A percentile compares a stretch with the other conserved stretches of the same genome.
Evolutionary conservation across 1,140 invertebrate species (phyloP).

Genomic region (Saccostrea glomerata): DNA sequence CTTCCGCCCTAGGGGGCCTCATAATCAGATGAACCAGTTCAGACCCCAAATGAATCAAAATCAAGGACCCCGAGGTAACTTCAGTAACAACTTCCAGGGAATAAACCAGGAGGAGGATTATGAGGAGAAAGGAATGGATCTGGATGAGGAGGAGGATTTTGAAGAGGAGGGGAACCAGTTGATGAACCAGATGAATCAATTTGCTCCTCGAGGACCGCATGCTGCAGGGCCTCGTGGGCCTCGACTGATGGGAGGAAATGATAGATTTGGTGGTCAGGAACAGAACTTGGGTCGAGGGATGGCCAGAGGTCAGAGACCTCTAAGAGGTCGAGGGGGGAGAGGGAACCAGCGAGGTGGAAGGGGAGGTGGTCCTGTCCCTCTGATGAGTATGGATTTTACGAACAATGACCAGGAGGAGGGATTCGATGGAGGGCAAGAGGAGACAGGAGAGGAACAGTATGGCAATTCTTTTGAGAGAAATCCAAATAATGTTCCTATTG

Average conservation of each 20-base stretch:
- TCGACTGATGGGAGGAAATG: not conserved
- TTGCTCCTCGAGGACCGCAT: conserved; percentile 1
- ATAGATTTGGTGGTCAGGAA: conserved; percentile 15
- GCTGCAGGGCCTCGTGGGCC: not conserved
- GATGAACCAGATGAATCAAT: conserved; percentile 39
- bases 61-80: conserved; percentile 23
- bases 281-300: conserved; percentile 38
- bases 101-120: conserved; percentile 37
- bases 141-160: conserved; percentile 51
- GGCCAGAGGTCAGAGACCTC: conserved; percentile 23
- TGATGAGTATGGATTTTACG: not conserved
- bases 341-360: conserved; percentile 6
- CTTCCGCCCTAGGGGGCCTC: conserved; percentile 49
- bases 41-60: not conserved
- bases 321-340: conserved; percentile 22
- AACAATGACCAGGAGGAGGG: not conserved
- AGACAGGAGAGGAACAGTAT: not conserved
- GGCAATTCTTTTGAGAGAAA: not conserved
- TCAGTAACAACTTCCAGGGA: conserved; percentile 29
- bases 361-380: conserved; percentile 17
- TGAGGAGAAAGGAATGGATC: conserved; percentile 58
- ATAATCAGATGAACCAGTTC: not conserved
- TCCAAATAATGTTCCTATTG: conserved; percentile 8
- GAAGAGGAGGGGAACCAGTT: not conserved
- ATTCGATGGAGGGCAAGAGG: conserved; percentile 3